Conservation (phyloP, 1,140 invertebrate species). For the Scaptomyza montana region DNA sequence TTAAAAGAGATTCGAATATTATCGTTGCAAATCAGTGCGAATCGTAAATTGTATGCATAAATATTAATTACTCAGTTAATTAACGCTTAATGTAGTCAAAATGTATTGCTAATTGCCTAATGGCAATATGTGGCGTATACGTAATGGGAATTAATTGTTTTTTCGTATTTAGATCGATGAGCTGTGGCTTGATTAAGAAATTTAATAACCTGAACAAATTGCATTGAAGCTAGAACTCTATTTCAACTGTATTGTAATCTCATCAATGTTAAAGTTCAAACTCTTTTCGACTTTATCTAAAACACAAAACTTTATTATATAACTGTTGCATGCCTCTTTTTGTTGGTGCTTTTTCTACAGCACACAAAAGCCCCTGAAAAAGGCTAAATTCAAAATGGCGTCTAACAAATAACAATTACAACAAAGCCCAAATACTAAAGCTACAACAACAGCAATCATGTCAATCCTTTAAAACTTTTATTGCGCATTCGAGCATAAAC, state of each 20-base stretch:
- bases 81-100: constrained; percentile 50
- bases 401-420: constrained; percentile 35
- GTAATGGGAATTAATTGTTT: constrained; percentile 44
- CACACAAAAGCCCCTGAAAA: too few species aligned
- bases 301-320: constrained; percentile 23
- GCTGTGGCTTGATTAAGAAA: background rate
- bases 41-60: constrained; percentile 15
- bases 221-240: too few species aligned
- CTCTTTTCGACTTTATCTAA: background rate
- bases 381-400: constrained; percentile 65
- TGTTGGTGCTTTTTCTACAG: too few species aligned
- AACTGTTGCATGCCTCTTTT: constrained; percentile 66
- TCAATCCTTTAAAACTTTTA: constrained; percentile 76
- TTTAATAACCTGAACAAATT: constrained; percentile 18
- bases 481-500: constrained; percentile 68
- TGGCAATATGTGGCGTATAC: constrained; percentile 44
- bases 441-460: constrained; percentile 43
- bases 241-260: background rate
- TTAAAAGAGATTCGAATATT: background rate
- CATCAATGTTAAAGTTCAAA: too few species aligned
- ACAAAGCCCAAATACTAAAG: constrained; percentile 3
- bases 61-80: constrained; percentile 64
- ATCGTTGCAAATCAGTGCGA: background rate
- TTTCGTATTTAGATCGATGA: background rate
- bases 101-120: constrained; percentile 46